These are phyloP conservation scores for Psilopsiagon aurifrons DNA, from an alignment of 2,113 vertebrate species.

Conservation along the genomic window DNA sequence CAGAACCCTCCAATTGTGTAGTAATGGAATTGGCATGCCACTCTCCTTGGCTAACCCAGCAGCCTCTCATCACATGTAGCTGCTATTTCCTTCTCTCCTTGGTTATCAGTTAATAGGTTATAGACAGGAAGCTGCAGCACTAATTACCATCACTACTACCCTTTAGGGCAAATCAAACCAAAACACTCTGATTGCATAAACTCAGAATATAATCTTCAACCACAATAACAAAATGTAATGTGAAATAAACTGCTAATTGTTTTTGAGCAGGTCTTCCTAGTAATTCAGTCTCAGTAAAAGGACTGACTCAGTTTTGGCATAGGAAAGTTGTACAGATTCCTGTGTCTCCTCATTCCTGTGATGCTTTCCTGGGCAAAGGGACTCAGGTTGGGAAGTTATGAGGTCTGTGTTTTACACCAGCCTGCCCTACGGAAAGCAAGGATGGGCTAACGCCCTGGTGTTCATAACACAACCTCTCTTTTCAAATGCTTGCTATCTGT, in stretches of 20 bases:
- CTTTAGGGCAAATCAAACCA: background rate
- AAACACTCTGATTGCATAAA: background rate
- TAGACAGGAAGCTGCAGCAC: background rate
- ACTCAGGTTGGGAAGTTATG: background rate
- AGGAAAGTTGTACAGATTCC: background rate
- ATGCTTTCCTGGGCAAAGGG: background rate
- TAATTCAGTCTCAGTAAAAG: background rate
- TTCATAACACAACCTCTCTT: background rate
- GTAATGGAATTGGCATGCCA: background rate
- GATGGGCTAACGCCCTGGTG: background rate
- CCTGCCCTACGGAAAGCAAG: background rate
- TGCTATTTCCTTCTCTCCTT: background rate
- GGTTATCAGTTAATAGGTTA: background rate
- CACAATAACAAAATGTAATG: background rate
- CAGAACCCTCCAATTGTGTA: background rate
- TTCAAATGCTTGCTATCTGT: background rate
- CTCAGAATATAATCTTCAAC: background rate
- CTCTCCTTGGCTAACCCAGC: background rate
- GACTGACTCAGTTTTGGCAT: background rate
- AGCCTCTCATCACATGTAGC: background rate
- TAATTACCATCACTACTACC: background rate
- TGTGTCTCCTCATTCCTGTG: accelerated
- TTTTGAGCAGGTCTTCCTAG: background rate
- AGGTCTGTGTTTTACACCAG: background rate
- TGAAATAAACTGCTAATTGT: background rate